Conservation (phyloP, 1,140 invertebrate genomes). For the Drosophila prosaltans region DNA sequence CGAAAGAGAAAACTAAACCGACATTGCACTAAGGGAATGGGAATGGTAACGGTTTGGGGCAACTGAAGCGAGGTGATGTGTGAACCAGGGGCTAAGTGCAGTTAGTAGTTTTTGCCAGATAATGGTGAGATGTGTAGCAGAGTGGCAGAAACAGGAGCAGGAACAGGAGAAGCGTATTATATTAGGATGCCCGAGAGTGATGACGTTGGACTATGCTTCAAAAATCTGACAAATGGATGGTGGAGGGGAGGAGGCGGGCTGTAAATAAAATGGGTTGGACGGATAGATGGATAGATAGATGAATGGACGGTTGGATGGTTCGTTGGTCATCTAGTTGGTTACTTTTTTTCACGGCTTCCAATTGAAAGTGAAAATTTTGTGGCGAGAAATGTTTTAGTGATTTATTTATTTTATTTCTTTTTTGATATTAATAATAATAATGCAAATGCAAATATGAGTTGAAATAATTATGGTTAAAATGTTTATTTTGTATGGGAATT, state of each 20-base stretch:
- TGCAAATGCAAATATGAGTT: neutral
- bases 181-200: slow-evolving; percentile 45
- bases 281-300: slow-evolving; percentile 25
- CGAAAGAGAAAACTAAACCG: slow-evolving; percentile 6
- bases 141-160: neutral
- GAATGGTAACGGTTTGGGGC: neutral
- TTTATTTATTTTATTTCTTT: no score
- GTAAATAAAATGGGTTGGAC: slow-evolving; percentile 30
- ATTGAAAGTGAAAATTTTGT: slow-evolving; percentile 7
- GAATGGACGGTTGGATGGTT: slow-evolving; percentile 22
- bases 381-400: neutral
- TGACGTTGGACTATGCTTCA: slow-evolving; percentile 43
- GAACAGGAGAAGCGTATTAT: slow-evolving; percentile 32
- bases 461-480: slow-evolving; percentile 7
- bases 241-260: slow-evolving; percentile 29
- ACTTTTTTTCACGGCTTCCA: no score
- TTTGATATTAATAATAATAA: no score
- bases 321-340: slow-evolving; percentile 3
- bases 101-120: slow-evolving; percentile 8
- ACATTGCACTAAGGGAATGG: slow-evolving; percentile 1
- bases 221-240: slow-evolving; percentile 55
- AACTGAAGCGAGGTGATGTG: slow-evolving; percentile 19
- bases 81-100: slow-evolving; percentile 25
- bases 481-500: neutral
- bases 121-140: no score